phyloP scores from a whole-genome alignment of 2,113 vertebrate genomes.

The Todiramphus saurophagus region DNA sequence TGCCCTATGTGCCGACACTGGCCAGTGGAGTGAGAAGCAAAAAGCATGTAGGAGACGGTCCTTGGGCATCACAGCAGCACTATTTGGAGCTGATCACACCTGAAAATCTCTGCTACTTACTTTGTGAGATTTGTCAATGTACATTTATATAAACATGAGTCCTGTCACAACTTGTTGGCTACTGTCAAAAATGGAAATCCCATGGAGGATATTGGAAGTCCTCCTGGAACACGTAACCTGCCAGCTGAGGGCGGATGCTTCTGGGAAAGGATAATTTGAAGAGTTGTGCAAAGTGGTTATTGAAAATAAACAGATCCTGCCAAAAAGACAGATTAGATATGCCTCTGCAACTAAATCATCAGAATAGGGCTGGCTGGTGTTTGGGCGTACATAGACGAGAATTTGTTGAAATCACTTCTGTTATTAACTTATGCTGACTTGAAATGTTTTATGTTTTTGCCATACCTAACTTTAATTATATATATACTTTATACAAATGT shows the following conservation, averaged over 20 bases:
- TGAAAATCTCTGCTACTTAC: background rate
- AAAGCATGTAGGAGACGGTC: background rate
- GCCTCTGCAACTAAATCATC: background rate
- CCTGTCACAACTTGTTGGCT: background rate
- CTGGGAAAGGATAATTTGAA: background rate
- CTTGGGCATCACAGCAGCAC: background rate
- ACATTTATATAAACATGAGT: background rate
- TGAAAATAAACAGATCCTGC: background rate
- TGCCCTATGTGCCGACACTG: background rate
- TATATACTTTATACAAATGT: constrained; percentile 70
- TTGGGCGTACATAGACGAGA: background rate
- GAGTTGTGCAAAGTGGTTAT: background rate
- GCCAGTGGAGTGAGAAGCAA: background rate
- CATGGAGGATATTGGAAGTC: background rate
- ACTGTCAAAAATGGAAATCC: background rate
- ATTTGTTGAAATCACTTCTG: constrained; percentile 10
- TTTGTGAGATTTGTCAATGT: background rate
- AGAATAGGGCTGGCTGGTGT: background rate
- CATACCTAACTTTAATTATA: constrained; percentile 60
- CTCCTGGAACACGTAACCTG: background rate
- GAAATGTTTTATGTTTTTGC: constrained; percentile 58
- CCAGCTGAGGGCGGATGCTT: background rate
- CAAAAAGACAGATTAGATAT: background rate
- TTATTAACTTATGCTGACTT: constrained; percentile 34
- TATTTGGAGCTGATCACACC: background rate